Conservation (phyloP, 2,888 invertebrate species). For the Nemotelus nigrinus region DNA sequence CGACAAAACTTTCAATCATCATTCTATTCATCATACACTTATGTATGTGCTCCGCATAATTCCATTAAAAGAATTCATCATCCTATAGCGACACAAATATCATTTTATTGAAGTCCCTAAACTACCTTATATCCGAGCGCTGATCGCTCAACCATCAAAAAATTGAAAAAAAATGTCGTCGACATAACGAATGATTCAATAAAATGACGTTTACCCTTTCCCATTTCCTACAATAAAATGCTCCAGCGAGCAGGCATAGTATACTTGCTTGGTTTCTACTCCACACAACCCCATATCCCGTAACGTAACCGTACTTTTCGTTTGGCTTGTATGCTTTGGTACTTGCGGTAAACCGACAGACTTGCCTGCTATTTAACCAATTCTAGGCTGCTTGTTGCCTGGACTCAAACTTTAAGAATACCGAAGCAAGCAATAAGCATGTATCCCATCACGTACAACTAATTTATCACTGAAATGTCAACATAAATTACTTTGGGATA, state of each 20-base stretch:
- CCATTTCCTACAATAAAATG: no score
- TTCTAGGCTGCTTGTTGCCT: neutral
- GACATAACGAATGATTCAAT: neutral
- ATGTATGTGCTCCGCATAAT: no score
- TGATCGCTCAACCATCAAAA: slow-evolving; percentile 9
- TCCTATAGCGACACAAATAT: neutral
- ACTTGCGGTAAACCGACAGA: slow-evolving; percentile 6
- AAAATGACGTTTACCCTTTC: neutral
- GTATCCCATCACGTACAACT: slow-evolving; percentile 33
- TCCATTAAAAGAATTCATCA: neutral
- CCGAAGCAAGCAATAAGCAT: slow-evolving; percentile 16
- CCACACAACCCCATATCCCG: no score
- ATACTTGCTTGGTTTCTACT: no score
- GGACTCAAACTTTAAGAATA: neutral
- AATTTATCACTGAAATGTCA: slow-evolving; percentile 41
- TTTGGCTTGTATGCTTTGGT: no score
- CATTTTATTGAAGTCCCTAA: slow-evolving; percentile 19
- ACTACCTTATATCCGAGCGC: slow-evolving; percentile 7
- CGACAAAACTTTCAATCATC: no score
- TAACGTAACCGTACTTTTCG: no score
- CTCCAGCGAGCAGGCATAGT: no score
- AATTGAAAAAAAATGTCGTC: neutral
- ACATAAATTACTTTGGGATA: slow-evolving; percentile 38
- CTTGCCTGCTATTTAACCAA: neutral
- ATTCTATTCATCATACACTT: no score